Conservation (phyloP, 1,140 invertebrate species). For the Triops cancriformis region DNA sequence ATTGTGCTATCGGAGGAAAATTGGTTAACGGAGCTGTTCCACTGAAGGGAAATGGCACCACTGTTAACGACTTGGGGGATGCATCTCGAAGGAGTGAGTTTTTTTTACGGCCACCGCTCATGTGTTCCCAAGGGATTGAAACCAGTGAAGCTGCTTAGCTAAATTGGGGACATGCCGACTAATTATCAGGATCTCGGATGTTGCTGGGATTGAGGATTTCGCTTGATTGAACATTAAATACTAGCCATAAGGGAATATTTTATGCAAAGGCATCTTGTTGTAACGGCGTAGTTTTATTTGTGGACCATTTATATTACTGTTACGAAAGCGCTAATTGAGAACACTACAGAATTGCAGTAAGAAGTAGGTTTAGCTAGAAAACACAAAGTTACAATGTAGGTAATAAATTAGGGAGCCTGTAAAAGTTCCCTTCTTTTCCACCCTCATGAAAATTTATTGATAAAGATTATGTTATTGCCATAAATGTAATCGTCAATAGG, state of each 20-base stretch:
- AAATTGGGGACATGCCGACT: constrained; percentile 2
- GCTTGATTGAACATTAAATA: neutral
- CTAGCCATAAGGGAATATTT: neutral
- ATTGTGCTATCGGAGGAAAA: neutral
- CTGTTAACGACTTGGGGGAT: neutral
- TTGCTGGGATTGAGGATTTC: neutral
- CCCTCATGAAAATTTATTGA: no score
- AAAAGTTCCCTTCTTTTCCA: no score
- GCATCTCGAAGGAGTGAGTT: neutral
- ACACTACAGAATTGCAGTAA: no score
- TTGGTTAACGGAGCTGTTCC: neutral
- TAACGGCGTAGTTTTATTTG: no score
- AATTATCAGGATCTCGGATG: constrained; percentile 7
- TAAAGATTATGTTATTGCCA: no score
- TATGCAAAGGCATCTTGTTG: neutral
- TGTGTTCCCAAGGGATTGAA: constrained; percentile 1
- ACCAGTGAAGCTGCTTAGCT: neutral
- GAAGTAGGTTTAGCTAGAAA: no score
- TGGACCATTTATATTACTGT: no score
- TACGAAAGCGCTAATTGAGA: no score
- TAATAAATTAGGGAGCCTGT: no score
- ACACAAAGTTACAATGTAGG: no score
- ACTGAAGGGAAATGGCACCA: neutral
- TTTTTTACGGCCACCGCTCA: neutral
- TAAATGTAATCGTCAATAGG: no score